Conservation (phyloP, 2,113 vertebrate genomes). For the Centropus unirufus region DNA sequence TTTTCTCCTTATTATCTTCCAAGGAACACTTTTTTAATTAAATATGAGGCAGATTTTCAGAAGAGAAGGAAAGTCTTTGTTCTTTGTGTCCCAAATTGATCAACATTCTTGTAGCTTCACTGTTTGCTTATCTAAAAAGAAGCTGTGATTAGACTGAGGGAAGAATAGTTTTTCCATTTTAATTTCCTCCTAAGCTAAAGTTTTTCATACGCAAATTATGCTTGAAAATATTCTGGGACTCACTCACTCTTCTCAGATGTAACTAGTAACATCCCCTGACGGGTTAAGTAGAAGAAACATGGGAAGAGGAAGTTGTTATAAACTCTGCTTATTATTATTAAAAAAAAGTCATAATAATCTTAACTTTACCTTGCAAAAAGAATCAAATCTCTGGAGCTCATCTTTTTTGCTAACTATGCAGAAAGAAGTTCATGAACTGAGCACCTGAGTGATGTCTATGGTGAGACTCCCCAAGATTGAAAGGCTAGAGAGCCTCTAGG, state of each 20-base stretch:
- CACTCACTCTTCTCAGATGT: background rate
- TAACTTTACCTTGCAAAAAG: background rate
- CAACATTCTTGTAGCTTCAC: background rate
- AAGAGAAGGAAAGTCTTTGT: constrained; percentile 4
- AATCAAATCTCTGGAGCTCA: background rate
- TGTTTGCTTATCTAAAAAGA: constrained; percentile 35
- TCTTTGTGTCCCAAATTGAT: background rate
- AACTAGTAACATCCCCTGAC: background rate
- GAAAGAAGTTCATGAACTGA: background rate
- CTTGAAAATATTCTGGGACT: background rate
- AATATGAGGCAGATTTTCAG: background rate
- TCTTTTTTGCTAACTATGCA: background rate
- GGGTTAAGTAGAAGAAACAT: background rate
- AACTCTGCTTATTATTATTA: background rate
- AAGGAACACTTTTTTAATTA: constrained; percentile 25
- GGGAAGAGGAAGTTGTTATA: background rate
- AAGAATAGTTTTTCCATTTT: constrained; percentile 19
- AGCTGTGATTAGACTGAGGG: background rate
- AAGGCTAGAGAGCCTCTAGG: background rate
- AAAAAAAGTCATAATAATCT: background rate
- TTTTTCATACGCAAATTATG: background rate
- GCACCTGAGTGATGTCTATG: background rate
- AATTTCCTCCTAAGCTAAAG: background rate
- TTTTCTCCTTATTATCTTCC: background rate
- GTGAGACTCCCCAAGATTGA: accelerated